These are phyloP conservation scores for Temnothorax ravouxi DNA, from an alignment of 2,888 invertebrate species.

Conservation along the genomic window DNA sequence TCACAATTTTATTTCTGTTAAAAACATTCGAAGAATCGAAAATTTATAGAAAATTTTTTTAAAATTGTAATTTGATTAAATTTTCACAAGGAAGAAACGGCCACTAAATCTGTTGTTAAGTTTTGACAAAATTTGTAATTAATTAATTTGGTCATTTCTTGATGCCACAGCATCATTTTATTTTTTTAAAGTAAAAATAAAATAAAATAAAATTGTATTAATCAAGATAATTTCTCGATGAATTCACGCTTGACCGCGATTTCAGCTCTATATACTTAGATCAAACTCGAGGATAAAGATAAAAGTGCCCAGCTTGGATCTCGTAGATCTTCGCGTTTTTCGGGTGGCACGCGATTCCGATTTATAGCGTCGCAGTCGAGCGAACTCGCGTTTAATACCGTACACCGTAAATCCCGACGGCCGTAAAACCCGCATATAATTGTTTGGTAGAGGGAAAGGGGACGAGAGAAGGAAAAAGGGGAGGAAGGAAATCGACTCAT, in stretches of 20 bases:
- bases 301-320: background rate
- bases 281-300: background rate
- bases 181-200: background rate
- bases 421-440: conserved; percentile 38
- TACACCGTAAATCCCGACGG: conserved; percentile 58
- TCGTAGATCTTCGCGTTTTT: conserved; percentile 14
- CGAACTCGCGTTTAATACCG: conserved; percentile 71
- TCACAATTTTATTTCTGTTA: background rate
- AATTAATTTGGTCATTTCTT: background rate
- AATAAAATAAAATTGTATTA: background rate
- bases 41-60: background rate
- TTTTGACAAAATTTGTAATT: background rate
- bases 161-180: background rate
- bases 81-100: background rate
- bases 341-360: conserved; percentile 44
- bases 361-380: conserved; percentile 51
- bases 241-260: background rate
- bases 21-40: background rate
- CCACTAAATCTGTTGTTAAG: background rate
- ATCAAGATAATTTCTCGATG: background rate
- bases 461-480: background rate
- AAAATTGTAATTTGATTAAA: background rate
- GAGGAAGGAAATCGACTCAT: background rate
- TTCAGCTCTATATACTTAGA: background rate
- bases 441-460: background rate